phyloP scores from a whole-genome alignment of 1,140 invertebrate species.

The Megalopta genalis region DNA sequence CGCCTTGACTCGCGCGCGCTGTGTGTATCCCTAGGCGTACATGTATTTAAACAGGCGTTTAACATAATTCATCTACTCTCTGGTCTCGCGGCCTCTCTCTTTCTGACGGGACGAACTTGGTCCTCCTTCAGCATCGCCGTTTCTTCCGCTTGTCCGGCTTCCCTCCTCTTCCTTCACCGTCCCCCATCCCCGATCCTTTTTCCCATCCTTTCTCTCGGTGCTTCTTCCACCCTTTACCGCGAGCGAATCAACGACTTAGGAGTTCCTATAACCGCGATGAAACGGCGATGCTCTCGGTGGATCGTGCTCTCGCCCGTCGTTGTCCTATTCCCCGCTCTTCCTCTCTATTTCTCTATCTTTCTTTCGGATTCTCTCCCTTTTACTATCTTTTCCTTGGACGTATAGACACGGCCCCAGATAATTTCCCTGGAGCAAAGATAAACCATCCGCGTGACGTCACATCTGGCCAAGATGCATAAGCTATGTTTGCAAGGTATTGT shows the following conservation, averaged over 20 bases:
- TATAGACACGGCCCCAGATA: no score
- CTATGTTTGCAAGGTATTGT: no score
- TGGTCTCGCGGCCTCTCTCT: no score
- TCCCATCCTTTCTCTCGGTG: not conserved
- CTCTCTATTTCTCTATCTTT: not conserved
- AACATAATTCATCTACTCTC: constrained; percentile 77
- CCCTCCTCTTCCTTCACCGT: not conserved
- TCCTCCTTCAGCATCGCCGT: constrained; percentile 13
- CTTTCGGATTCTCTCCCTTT: not conserved
- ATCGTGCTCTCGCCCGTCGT: constrained; percentile 5
- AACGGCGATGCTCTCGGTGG: constrained; percentile 8
- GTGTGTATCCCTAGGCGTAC: constrained; percentile 74
- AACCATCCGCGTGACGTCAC: no score
- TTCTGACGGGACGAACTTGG: not conserved
- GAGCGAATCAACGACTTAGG: constrained; percentile 28
- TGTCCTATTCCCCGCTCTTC: not conserved
- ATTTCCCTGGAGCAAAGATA: no score
- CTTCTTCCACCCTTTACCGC: constrained; percentile 17
- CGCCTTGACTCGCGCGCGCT: constrained; percentile 65
- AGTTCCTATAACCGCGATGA: constrained; percentile 29
- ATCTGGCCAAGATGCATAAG: no score
- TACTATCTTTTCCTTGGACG: no score
- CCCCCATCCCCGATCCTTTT: not conserved
- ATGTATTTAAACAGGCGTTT: constrained; percentile 79
- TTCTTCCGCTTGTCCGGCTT: constrained; percentile 11